Conservation (phyloP, 2,113 vertebrate species). For the Gadus macrocephalus region DNA sequence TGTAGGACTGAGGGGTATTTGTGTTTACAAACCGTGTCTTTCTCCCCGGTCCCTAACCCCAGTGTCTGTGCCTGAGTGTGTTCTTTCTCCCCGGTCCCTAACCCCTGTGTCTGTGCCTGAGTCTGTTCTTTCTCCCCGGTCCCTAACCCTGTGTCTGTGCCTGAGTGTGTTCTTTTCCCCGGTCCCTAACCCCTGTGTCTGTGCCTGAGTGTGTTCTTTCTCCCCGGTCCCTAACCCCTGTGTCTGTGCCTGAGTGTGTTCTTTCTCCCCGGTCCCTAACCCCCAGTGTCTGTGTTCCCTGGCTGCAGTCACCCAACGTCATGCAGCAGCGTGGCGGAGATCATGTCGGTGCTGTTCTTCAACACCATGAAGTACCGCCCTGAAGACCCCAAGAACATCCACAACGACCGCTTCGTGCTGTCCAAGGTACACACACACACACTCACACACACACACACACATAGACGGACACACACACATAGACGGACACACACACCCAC, state of each 20-base stretch:
- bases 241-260: not conserved
- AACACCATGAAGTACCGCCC: slow-evolving; percentile 89
- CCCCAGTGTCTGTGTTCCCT: slow-evolving; percentile 26
- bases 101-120: slow-evolving; percentile 24
- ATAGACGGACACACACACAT: slow-evolving; percentile 16
- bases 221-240: slow-evolving; percentile 73
- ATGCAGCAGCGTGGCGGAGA: slow-evolving; percentile 92
- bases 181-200: slow-evolving; percentile 70
- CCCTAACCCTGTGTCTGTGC: slow-evolving; percentile 64
- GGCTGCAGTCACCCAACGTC: slow-evolving; percentile 83
- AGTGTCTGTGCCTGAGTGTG: not conserved
- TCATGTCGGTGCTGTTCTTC: slow-evolving; percentile 93
- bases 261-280: too few relatives aligned
- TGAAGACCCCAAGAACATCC: slow-evolving; percentile 82
- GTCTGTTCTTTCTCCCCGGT: slow-evolving; percentile 48
- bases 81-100: slow-evolving; percentile 70
- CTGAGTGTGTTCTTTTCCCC: slow-evolving; percentile 28
- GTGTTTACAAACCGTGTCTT: not conserved
- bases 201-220: not conserved
- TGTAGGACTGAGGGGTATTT: slow-evolving; percentile 1
- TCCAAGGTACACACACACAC: slow-evolving; percentile 80
- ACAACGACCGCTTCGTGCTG: slow-evolving; percentile 89
- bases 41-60: slow-evolving; percentile 73
- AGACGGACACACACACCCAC: slow-evolving; percentile 70
- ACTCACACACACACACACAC: slow-evolving; percentile 87